Base-by-base conservation (phyloP, 2,113 vertebrate genomes). In the Benthochromis sp. region DNA sequence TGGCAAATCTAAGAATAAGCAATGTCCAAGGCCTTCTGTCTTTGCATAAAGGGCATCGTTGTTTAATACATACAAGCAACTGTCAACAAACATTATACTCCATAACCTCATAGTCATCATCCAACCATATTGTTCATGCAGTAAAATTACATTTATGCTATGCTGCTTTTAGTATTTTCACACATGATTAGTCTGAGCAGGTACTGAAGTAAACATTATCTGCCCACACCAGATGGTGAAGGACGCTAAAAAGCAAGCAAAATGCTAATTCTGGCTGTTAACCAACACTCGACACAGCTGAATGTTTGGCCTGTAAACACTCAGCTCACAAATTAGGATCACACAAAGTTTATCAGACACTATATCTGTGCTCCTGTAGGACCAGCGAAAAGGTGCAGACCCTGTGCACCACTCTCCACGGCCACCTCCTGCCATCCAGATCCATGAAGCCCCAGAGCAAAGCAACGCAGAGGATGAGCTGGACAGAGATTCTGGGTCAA, bases 401-500 rank as follows among this genome's bases (percentile, higher is more conserved):
- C 34, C 17, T 6, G 21, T 43, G 57, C 84, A 54, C 24, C 14
- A 2, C 50, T 31, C 1, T 47, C 50, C 36, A 80, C 47, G 7
- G 83, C n/a, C 89, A 52, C 40, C n/a, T 57, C 84, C 92, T 8
- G 53, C 3, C 54, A 6, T 69, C 84, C 86, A 43, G 9, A 21
- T 54, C 31, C 94, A 87, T 34, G 92, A 92, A 4, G 59, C 53
- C 8, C 82, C 81, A 3, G 57, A 16, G 3, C 87, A 80, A n/a
- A 84, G 88, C 66, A 80, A 88, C 21, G 27, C 43, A 45, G 93
- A 95, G 10, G 94, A 96, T 27, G 94, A 95, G 27, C 69, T 92
- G 66, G 93, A 95, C 80, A 95, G 92, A 82, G 95, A 96, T 6
- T 91, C 90, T 0, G 94, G 91, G 53, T 96, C 96, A 92, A 96